Percentiles rank a stretch among this genome's conserved stretches.
Evolutionary conservation across 2,113 vertebrate genomes (phyloP).

Genomic region (Nanorana parkeri): DNA sequence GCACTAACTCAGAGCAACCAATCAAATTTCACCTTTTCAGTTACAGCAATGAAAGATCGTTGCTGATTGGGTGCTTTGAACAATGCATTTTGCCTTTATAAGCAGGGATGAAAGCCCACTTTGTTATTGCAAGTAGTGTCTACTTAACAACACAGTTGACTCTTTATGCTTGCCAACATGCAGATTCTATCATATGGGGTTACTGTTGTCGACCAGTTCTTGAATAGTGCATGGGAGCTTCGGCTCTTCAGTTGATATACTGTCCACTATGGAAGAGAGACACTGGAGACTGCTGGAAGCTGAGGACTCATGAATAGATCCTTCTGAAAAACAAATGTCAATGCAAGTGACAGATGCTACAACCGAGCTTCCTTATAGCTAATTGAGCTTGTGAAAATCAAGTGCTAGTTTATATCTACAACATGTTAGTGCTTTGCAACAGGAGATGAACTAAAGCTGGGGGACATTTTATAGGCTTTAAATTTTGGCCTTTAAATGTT

Average conservation of each 20-base stretch:
- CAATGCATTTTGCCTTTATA: not conserved
- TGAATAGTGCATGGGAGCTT: constrained; percentile 71
- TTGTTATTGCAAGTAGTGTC: constrained; percentile 2
- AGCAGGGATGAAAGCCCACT: not conserved
- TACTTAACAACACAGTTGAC: not conserved
- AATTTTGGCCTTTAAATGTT: too few species aligned
- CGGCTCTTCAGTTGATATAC: constrained; percentile 87
- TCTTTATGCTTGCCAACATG: not conserved
- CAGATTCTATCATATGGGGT: constrained; percentile 6
- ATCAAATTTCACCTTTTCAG: not conserved
- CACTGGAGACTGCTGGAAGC: constrained; percentile 91
- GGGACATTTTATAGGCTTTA: too few species aligned
- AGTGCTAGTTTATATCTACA: not conserved
- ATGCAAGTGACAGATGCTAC: constrained; percentile 2
- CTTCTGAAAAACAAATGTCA: constrained; percentile 65
- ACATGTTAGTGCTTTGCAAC: too few species aligned
- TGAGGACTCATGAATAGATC: constrained; percentile 77
- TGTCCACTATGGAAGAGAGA: constrained; percentile 96
- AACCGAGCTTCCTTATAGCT: not conserved
- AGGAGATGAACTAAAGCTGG: too few species aligned
- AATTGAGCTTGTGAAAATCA: not conserved
- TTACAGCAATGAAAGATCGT: not conserved
- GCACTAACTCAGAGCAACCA: too few species aligned
- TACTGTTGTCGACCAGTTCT: constrained; percentile 76
- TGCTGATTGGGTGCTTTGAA: not conserved